Conservation (phyloP, 1,140 invertebrate genomes). For the Drosophila bifasciata region DNA sequence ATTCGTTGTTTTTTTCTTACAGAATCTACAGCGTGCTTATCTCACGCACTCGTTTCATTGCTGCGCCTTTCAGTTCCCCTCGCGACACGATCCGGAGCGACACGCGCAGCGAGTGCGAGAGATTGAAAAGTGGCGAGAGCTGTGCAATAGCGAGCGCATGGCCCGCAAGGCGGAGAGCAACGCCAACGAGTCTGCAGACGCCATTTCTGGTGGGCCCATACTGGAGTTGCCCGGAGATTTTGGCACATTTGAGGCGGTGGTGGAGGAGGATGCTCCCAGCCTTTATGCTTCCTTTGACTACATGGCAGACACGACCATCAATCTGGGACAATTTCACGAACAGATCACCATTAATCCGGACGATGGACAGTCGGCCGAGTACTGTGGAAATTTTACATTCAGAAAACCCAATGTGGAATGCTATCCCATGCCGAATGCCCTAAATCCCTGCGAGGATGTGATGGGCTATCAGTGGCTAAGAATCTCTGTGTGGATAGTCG, state of each 20-base stretch:
- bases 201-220: too few relatives aligned
- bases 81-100: conserved; percentile 89
- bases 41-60: conserved; percentile 95
- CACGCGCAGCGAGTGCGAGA: conserved; percentile 86
- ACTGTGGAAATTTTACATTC: conserved; percentile 80
- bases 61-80: conserved; percentile 94
- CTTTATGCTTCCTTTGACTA: conserved; percentile 51
- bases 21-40: conserved; percentile 86
- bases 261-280: conserved; percentile 12
- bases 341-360: conserved; percentile 74
- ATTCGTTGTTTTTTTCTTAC: neutral
- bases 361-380: conserved; percentile 68
- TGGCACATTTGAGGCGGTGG: conserved; percentile 12
- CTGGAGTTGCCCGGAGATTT: conserved; percentile 22
- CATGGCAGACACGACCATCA: conserved; percentile 63
- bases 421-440: conserved; percentile 91
- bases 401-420: conserved; percentile 87
- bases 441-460: conserved; percentile 96
- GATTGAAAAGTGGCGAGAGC: conserved; percentile 83
- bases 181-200: neutral
- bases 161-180: conserved; percentile 1
- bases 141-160: conserved; percentile 44
- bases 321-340: conserved; percentile 71
- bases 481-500: conserved; percentile 92
- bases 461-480: conserved; percentile 93